Percentiles rank a stretch among this genome's conserved stretches.
Evolutionary conservation across 2,888 invertebrate species (phyloP).

Genomic region (Polyploca ridens): DNA sequence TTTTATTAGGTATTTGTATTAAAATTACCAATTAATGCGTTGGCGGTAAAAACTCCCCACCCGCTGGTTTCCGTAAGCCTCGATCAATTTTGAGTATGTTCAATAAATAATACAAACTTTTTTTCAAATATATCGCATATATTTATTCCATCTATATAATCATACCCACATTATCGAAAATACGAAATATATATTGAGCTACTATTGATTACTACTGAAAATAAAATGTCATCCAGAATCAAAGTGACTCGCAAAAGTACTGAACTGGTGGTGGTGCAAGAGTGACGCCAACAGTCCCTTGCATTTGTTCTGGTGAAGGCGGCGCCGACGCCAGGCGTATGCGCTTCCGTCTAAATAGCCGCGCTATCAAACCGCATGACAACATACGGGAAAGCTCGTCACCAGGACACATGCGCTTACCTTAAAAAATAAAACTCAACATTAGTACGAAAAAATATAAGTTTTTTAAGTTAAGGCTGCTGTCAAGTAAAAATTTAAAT

Average conservation of each 20-base stretch:
- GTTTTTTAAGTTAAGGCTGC: too few species aligned
- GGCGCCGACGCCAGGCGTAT: slow-evolving; percentile 82
- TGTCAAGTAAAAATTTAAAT: too few species aligned
- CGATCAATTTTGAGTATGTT: too few species aligned
- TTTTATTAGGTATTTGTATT: too few species aligned
- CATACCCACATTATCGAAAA: too few species aligned
- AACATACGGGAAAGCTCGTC: slow-evolving; percentile 92
- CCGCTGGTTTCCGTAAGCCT: too few species aligned
- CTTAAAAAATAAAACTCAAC: slow-evolving; percentile 65
- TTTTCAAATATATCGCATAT: not conserved
- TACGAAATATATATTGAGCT: too few species aligned
- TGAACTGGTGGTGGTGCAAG: slow-evolving; percentile 86
- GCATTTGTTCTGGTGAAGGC: slow-evolving; percentile 79
- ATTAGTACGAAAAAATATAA: not conserved
- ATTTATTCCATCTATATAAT: not conserved
- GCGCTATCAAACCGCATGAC: slow-evolving; percentile 86
- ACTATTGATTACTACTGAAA: too few species aligned
- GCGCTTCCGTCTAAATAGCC: slow-evolving; percentile 87
- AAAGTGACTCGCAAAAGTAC: slow-evolving; percentile 62
- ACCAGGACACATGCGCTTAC: slow-evolving; percentile 93
- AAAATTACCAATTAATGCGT: too few species aligned
- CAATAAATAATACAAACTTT: not conserved
- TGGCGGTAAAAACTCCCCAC: too few species aligned
- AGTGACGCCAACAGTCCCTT: slow-evolving; percentile 90
- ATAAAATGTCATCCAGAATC: slow-evolving; percentile 16